Evolutionary conservation across 2,888 invertebrate species (phyloP), one percentile per base, ranked within the genome.

Genomic region (Cosmia trapezina): DNA sequence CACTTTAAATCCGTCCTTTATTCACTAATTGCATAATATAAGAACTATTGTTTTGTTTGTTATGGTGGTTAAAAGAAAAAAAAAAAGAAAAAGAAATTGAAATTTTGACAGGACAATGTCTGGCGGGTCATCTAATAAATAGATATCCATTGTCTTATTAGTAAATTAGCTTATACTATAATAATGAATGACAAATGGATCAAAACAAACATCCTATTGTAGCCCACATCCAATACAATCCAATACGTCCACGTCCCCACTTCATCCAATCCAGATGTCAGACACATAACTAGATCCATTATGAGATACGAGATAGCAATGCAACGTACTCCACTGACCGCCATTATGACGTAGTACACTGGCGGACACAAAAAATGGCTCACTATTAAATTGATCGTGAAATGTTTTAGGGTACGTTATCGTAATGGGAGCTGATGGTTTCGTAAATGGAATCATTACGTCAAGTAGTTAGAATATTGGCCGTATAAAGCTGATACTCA

Each of bases 281-380:
- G 33, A 4, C 62, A 66, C 82, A 84, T 60, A 49, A 28, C 57
- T 62, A 70, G 76, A 83, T 83, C 72, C 37, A 81, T 80, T 71
- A 45, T 56, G 66, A 68, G 68, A 83, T 83, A 37, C 37, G 4
- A 59, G 53, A 62, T 62, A 45, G 65, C 69, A 19, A 12, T 71
- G 62, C 49, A 54, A 67, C 73, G 63, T 54, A 69, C 45, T 63
- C 57, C 9, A 68, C 45, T 66, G 80, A 33, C 63, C 63, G 47
- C 41, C 14, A 83, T 70, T 79, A 45, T 73, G 73, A 64, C 49
- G 64, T 63, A 28, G 51, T 65, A 51, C 67, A 71, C 12, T 80
- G 28, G 56, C 56, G 75, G 57, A 12, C 76, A 67, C 8, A 22
- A 43, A 57, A 51, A 74, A 57, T 80, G 37, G 54, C 9, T 11